These are phyloP conservation scores for Lacerta bilineata DNA, from an alignment of 2,797 vertebrate species.

Conservation along the genomic window DNA sequence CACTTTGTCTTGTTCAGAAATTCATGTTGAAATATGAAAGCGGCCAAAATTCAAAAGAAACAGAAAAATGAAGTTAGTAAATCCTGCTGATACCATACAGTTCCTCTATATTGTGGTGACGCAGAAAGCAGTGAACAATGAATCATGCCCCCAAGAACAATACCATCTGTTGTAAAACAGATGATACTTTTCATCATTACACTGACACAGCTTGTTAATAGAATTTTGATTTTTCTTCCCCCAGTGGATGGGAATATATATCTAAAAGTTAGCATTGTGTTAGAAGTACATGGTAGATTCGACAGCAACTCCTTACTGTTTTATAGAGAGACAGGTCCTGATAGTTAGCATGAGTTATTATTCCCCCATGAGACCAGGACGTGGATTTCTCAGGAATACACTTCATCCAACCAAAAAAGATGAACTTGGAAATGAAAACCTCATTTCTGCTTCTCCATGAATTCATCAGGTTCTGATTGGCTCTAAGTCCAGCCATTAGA, in stretches of 20 bases:
- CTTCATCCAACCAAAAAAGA: not conserved
- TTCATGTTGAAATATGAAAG: conserved; percentile 52
- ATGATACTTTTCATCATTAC: conserved; percentile 55
- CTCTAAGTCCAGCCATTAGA: not conserved
- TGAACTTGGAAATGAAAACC: not conserved
- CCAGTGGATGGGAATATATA: conserved; percentile 38
- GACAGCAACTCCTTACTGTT: not conserved
- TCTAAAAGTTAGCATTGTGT: conserved; percentile 37
- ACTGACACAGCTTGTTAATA: conserved; percentile 55
- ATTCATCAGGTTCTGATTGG: not conserved
- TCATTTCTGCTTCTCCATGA: not conserved
- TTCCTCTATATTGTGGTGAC: conserved; percentile 28
- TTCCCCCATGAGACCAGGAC: not conserved
- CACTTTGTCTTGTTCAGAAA: conserved; percentile 55
- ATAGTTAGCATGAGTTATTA: not conserved
- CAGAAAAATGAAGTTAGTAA: conserved; percentile 61
- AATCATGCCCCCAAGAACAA: conserved; percentile 71
- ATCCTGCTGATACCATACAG: conserved; percentile 39
- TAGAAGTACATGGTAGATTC: not conserved
- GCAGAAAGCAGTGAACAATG: conserved; percentile 50
- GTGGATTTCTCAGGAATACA: not conserved
- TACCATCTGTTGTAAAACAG: conserved; percentile 52
- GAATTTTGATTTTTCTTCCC: conserved; percentile 46
- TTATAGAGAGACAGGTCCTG: not conserved
- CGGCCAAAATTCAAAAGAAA: conserved; percentile 51